phyloP scores from a whole-genome alignment of 2,797 vertebrate species.

The Synaphobranchus kaupii region DNA sequence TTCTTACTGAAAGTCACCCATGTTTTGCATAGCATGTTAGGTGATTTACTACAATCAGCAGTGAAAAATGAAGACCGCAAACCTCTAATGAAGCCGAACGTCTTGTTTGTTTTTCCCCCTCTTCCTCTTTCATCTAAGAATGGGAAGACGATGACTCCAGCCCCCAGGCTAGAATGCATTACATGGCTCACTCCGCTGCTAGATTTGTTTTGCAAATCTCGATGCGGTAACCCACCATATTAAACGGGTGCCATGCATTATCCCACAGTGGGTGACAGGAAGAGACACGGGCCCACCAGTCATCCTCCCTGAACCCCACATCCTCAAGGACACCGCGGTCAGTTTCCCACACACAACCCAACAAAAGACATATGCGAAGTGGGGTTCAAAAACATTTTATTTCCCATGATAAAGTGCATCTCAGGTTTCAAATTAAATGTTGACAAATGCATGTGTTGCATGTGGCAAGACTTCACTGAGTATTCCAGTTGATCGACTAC shows the following conservation, averaged over 20 bases:
- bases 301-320: not conserved
- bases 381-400: constrained; percentile 45
- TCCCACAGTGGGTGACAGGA: not conserved
- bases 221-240: not conserved
- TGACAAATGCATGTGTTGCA: not conserved
- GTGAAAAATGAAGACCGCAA: constrained; percentile 21
- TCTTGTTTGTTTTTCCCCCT: not conserved
- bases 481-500: not conserved
- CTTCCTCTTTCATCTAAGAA: not conserved
- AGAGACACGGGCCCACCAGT: not conserved
- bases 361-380: not conserved
- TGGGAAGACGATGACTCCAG: not conserved
- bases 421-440: not conserved
- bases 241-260: constrained; percentile 13
- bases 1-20: constrained; percentile 23
- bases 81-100: constrained; percentile 17
- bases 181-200: not conserved
- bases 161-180: constrained; percentile 21
- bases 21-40: not conserved
- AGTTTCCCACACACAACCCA: not conserved
- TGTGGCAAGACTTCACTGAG: not conserved
- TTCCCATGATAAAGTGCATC: constrained; percentile 27
- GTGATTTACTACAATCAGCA: constrained; percentile 8
- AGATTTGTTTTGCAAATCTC: not conserved
- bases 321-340: not conserved